phyloP scores from a whole-genome alignment of 2,797 vertebrate species.

The Cynopterus sphinx region DNA sequence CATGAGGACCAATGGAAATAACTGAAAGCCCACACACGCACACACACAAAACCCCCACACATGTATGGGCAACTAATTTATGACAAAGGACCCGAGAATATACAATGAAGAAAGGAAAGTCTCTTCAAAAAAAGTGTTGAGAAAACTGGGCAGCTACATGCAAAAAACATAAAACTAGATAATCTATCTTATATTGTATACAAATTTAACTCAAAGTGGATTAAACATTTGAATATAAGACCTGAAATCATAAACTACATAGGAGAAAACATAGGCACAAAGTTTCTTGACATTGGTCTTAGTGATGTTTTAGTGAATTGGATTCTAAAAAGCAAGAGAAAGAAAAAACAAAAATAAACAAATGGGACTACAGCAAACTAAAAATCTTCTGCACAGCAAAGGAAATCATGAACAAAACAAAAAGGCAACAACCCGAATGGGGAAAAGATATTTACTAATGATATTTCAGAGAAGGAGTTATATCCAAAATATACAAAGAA shows the following conservation, averaged over 20 bases:
- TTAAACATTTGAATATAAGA: background rate
- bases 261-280: background rate
- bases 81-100: background rate
- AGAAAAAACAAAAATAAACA: background rate
- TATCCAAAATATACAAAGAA: background rate
- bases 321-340: background rate
- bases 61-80: background rate
- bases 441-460: background rate
- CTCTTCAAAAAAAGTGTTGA: background rate
- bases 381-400: background rate
- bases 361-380: background rate
- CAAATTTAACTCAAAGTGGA: background rate
- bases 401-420: background rate
- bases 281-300: background rate
- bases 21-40: background rate
- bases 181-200: background rate
- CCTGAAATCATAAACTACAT: background rate
- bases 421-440: background rate
- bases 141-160: background rate
- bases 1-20: background rate
- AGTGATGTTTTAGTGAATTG: background rate
- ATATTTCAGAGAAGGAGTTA: background rate
- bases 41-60: background rate
- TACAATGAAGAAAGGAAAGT: background rate
- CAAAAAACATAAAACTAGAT: background rate